Evolutionary conservation across 2,113 vertebrate species (phyloP).

Genomic region (Leucosticte australis): DNA sequence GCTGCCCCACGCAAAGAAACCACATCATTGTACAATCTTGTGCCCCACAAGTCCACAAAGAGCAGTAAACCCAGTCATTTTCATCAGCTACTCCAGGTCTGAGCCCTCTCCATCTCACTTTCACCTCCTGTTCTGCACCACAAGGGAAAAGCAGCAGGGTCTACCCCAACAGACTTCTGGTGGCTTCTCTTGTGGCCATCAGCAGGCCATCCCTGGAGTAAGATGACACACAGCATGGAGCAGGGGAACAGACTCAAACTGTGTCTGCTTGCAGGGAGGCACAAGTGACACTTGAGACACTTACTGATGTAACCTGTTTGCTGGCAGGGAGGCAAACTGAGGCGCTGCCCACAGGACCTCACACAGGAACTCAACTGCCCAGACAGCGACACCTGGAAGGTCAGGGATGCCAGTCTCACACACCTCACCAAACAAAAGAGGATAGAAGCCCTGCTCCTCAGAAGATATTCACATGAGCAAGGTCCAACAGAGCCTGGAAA

Average conservation of each 20-base stretch:
- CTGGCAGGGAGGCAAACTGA: neutral
- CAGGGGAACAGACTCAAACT: neutral
- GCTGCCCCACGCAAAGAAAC: neutral
- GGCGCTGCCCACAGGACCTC: accelerated
- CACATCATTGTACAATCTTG: neutral
- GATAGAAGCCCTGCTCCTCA: neutral
- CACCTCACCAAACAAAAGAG: neutral
- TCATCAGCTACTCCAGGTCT: neutral
- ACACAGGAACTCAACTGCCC: neutral
- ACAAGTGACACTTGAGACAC: neutral
- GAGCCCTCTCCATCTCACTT: neutral
- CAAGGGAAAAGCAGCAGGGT: neutral
- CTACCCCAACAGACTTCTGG: neutral
- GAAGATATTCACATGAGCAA: neutral
- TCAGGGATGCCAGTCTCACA: neutral
- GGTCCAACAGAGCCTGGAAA: neutral
- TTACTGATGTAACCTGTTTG: neutral
- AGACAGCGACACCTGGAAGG: neutral
- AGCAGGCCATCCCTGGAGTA: neutral
- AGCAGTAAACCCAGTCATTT: neutral
- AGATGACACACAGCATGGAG: neutral
- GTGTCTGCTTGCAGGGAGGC: neutral
- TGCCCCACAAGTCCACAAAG: neutral
- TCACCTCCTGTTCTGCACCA: neutral
- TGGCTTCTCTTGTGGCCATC: neutral